Percentiles rank a stretch among this genome's conserved stretches.
These are phyloP conservation scores for Ophioninae sp. DNA, from an alignment of 2,888 invertebrate genomes.

Conservation along the genomic window DNA sequence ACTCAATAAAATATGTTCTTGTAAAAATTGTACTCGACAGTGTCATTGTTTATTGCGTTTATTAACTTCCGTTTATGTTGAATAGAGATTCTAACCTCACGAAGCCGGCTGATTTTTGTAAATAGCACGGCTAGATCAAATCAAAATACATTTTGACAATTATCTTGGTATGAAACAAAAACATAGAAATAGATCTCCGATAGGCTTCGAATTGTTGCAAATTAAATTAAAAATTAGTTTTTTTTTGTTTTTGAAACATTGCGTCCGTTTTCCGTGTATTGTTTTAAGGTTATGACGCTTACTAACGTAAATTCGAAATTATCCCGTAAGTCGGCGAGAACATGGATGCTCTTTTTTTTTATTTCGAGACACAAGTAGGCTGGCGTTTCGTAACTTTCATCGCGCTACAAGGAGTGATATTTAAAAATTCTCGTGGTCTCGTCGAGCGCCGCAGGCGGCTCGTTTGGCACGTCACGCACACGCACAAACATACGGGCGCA, in stretches of 20 bases:
- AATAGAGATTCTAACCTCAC: neutral
- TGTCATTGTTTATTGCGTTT: neutral
- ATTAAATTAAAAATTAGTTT: too few species aligned
- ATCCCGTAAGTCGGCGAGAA: neutral
- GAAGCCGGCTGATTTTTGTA: neutral
- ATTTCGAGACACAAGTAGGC: neutral
- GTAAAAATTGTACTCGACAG: neutral
- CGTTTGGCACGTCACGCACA: neutral
- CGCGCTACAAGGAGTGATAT: conserved; percentile 33
- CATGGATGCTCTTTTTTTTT: neutral
- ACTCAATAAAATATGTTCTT: neutral
- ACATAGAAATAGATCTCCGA: too few species aligned
- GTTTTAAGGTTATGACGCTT: neutral
- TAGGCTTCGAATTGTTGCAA: neutral
- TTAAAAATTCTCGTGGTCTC: conserved; percentile 37
- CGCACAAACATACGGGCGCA: conserved; percentile 4
- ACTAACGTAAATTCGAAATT: neutral
- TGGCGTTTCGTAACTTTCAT: conserved; percentile 33
- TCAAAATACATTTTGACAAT: neutral
- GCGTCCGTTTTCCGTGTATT: neutral
- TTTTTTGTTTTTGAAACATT: neutral
- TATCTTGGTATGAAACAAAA: neutral
- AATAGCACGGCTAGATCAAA: neutral
- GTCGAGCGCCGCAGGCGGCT: conserved; percentile 11
- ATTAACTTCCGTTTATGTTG: neutral